Conservation (phyloP, 2,888 invertebrate species). For the Petrolisthes cinctipes region DNA sequence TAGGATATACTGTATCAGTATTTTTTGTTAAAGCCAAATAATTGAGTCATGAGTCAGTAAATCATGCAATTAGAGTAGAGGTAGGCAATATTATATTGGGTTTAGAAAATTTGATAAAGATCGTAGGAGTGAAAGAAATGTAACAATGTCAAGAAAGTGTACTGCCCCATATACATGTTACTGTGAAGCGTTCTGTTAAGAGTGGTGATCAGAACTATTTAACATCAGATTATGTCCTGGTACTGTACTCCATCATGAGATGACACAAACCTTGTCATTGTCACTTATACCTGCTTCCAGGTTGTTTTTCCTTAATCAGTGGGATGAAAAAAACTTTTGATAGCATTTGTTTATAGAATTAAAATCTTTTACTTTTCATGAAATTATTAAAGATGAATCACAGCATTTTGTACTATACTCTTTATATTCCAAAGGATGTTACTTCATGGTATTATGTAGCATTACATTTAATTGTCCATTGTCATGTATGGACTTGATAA, state of each 20-base stretch:
- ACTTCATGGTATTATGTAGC: conserved; percentile 14
- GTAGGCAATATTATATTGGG: conserved; percentile 7
- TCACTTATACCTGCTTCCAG: neutral
- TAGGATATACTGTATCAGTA: conserved; percentile 15
- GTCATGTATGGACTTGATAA: conserved; percentile 24
- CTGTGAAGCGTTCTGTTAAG: neutral
- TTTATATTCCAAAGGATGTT: conserved; percentile 22
- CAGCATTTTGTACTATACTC: conserved; percentile 32
- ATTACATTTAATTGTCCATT: conserved; percentile 4
- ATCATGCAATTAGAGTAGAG: conserved; percentile 11
- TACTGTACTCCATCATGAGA: too few relatives aligned
- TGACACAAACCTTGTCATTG: neutral
- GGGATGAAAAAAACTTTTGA: neutral
- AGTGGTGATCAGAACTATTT: neutral
- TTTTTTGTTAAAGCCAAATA: conserved; percentile 29
- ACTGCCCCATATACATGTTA: conserved; percentile 4
- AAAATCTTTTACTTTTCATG: conserved; percentile 15
- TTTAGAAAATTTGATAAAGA: conserved; percentile 4
- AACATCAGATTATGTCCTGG: too few relatives aligned
- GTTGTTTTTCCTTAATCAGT: neutral
- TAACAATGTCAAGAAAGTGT: neutral
- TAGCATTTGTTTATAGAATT: neutral
- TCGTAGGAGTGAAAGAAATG: neutral
- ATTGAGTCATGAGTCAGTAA: conserved; percentile 17
- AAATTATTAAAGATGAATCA: conserved; percentile 40